Percentiles rank a stretch among this genome's conserved stretches.
Evolutionary conservation across 2,113 vertebrate genomes (phyloP).

Genomic region (Orthonyx spaldingii): DNA sequence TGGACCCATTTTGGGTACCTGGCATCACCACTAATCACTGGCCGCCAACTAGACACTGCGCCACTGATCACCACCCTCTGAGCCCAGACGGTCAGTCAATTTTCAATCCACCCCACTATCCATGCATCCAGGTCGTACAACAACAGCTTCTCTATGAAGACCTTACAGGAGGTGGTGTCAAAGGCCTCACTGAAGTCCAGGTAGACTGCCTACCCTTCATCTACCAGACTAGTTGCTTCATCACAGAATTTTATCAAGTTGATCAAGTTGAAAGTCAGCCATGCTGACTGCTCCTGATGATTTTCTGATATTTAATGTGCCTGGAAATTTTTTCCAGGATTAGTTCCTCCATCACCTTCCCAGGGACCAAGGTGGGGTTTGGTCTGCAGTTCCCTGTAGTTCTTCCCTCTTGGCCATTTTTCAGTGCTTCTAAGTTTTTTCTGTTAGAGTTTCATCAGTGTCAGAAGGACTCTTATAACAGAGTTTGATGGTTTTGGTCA

Average conservation of each 20-base stretch:
- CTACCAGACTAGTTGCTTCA: background rate
- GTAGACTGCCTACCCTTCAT: background rate
- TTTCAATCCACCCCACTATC: background rate
- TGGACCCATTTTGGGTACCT: background rate
- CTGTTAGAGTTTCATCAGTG: background rate
- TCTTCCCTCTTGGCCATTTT: background rate
- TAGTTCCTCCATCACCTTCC: background rate
- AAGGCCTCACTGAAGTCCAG: background rate
- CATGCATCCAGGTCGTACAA: background rate
- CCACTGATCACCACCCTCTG: rapidly evolving
- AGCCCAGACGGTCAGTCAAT: background rate
- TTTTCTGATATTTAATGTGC: background rate
- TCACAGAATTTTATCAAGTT: background rate
- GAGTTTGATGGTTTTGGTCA: background rate
- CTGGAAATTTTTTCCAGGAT: background rate
- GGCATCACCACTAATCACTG: background rate
- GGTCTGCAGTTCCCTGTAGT: background rate
- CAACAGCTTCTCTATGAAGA: background rate
- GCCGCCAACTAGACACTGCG: background rate
- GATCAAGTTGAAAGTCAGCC: background rate
- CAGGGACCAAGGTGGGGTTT: background rate
- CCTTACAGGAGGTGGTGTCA: background rate
- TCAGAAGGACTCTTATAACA: background rate
- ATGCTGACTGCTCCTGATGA: background rate
- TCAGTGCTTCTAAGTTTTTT: background rate